Evolutionary conservation across 2,797 vertebrate species (phyloP), one percentile per base, ranked within the genome.

Genomic region (Leuciscus waleckii): DNA sequence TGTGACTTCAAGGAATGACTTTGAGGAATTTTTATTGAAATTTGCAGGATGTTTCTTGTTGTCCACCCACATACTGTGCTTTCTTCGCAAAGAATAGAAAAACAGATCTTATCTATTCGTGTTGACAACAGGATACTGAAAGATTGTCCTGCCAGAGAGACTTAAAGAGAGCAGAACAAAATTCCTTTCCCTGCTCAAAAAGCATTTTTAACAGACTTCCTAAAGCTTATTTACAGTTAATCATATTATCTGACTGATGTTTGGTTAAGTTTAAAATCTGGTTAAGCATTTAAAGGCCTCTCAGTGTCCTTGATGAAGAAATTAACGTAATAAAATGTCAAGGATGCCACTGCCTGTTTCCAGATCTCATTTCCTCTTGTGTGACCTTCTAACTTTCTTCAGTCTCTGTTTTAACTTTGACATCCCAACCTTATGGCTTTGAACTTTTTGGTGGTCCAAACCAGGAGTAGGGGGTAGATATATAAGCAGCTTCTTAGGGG

Each of bases 131-230:
- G 46, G 83, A 51, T 79, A 71, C 39, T 71, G 67, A 84, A 71
- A 79, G 75, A 71, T 71, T 49, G 75, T 71, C 21, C 67, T 84
- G 83, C 67, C 49, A 70, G 83, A 79, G 5, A 84, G 83, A 84
- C 75, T 84, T 84, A 78, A 84, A 84, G 83, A 79, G 83, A 70
- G 75, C 51, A 71, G 26, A 84, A 84, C 83, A 79, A 84, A 79
- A 84, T 79, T 79, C 65, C 75, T 58, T 84, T 84, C 17, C n/a
- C 51, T 32, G 35, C 77, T 78, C 63, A 41, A 69, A 67, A 78
- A 70, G 35, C 46, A 69, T 77, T 67, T 77, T 84, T 56, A 84
- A 69, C 74, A 56, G 29, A 68, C 61, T 35, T 70, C 23, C 43
- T 76, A 83, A 76, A 54, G 23, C 58, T 2, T 68, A 54, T 83